Evolutionary conservation across 2,797 vertebrate genomes (phyloP).

Genomic region (Rousettus madagascariensis): DNA sequence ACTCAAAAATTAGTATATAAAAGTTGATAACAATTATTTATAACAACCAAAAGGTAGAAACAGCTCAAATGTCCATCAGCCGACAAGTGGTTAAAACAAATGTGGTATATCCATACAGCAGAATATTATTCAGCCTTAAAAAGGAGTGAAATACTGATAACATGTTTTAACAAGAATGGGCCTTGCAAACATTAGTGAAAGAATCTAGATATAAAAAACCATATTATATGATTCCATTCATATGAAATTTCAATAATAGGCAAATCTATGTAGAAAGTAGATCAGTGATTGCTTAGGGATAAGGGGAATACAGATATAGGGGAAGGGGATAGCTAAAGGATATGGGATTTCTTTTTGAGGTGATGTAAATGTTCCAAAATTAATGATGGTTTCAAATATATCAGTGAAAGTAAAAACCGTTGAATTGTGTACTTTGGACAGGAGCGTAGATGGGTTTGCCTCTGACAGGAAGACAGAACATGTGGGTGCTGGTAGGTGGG

Average conservation of each 20-base stretch:
- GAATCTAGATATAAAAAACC: neutral
- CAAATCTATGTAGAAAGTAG: neutral
- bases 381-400: neutral
- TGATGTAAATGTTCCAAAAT: neutral
- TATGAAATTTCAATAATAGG: neutral
- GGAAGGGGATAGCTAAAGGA: neutral
- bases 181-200: neutral
- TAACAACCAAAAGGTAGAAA: neutral
- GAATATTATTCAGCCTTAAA: neutral
- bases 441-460: neutral
- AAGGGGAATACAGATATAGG: neutral
- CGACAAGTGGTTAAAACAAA: neutral
- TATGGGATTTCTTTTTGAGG: conserved; percentile 4
- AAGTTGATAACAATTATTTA: neutral
- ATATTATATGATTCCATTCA: neutral
- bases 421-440: neutral
- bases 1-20: neutral
- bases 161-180: neutral
- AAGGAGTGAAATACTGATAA: neutral
- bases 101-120: neutral
- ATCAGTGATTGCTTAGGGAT: neutral
- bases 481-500: neutral
- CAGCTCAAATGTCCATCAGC: neutral
- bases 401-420: neutral
- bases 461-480: neutral